phyloP scores from a whole-genome alignment of 1,140 invertebrate species.

The Conus ventricosus region DNA sequence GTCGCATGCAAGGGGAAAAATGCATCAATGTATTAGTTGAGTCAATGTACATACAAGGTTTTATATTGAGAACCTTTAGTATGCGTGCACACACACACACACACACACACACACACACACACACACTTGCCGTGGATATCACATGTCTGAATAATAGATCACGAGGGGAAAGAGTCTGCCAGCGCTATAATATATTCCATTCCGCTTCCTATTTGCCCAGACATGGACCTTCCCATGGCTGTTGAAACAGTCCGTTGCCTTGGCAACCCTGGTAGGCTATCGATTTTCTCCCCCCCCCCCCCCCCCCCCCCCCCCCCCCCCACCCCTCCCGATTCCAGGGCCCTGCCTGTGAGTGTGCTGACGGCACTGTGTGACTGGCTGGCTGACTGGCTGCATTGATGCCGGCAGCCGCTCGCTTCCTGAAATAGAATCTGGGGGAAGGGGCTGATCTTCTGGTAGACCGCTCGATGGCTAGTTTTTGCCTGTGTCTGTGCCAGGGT shows the following conservation, averaged over 20 bases:
- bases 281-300: conserved; percentile 19
- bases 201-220: neutral
- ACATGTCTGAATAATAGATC: neutral
- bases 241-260: conserved; percentile 38
- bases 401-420: neutral
- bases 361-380: conserved; percentile 12
- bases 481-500: no score
- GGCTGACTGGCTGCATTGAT: neutral
- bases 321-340: conserved; percentile 24
- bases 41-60: no score
- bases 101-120: no score
- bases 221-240: conserved; percentile 36
- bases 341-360: conserved; percentile 16
- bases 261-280: conserved; percentile 39
- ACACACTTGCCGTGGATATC: neutral
- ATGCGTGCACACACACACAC: no score
- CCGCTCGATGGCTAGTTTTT: no score
- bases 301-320: neutral
- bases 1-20: no score
- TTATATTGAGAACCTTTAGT: no score
- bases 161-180: neutral
- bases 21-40: no score
- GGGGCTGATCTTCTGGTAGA: no score
- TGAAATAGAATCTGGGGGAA: neutral
- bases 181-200: neutral